Conservation (phyloP, 2,888 invertebrate species). For the Eupithecia dodoneata region DNA sequence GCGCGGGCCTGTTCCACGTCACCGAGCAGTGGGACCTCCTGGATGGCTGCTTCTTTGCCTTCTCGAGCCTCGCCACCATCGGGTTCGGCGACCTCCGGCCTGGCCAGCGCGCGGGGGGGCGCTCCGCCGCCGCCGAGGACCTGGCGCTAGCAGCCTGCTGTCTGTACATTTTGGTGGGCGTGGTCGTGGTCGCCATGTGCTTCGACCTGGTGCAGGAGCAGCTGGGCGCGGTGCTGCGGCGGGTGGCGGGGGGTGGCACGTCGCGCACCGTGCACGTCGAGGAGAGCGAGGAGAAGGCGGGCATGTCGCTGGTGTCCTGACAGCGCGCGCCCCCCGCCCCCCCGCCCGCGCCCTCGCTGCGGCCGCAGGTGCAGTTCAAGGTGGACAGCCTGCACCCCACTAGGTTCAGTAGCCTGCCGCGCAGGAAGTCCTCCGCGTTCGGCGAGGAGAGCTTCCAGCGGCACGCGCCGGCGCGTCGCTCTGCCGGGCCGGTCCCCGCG, state of each 20-base stretch:
- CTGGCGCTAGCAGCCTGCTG: slow-evolving; percentile 91
- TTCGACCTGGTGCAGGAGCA: slow-evolving; percentile 94
- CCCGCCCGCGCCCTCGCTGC: slow-evolving; percentile 55
- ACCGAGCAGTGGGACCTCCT: slow-evolving; percentile 96
- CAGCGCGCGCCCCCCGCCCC: slow-evolving; percentile 73
- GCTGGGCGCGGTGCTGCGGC: slow-evolving; percentile 70
- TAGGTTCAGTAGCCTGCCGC: slow-evolving; percentile 84
- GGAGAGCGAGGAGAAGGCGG: slow-evolving; percentile 75
- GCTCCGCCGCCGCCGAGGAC: slow-evolving; percentile 81
- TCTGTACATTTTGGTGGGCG: slow-evolving; percentile 91
- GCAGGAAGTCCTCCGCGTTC: slow-evolving; percentile 69
- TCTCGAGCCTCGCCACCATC: slow-evolving; percentile 91
- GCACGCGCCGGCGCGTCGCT: slow-evolving; percentile 34
- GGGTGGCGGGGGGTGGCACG: slow-evolving; percentile 69
- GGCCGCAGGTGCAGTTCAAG: slow-evolving; percentile 68
- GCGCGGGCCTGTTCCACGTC: slow-evolving; percentile 94
- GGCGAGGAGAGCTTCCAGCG: slow-evolving; percentile 80
- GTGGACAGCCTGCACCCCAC: slow-evolving; percentile 73
- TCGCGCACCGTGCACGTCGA: slow-evolving; percentile 18
- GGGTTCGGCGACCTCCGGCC: slow-evolving; percentile 93
- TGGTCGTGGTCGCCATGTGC: slow-evolving; percentile 94
- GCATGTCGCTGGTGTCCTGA: slow-evolving; percentile 84
- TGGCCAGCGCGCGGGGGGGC: slow-evolving; percentile 81
- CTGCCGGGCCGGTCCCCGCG: slow-evolving; percentile 55
- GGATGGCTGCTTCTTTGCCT: slow-evolving; percentile 93